A percentile compares a stretch with the other conserved stretches of the same genome.
Evolutionary conservation across 1,140 invertebrate species (phyloP).

Genomic region (Cydia strobilella): DNA sequence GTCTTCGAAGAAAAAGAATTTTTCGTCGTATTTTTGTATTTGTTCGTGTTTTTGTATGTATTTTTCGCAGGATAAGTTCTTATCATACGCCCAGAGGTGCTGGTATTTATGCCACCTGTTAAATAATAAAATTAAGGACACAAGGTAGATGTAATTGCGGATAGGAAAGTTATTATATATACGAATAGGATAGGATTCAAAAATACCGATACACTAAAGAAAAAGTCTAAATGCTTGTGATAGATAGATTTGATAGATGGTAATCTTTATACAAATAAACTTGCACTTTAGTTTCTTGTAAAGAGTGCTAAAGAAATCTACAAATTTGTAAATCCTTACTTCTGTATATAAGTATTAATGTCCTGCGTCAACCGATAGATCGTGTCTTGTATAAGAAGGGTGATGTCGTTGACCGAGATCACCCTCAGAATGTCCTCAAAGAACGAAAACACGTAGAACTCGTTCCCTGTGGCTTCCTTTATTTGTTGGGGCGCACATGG

Average conservation of each 20-base stretch:
- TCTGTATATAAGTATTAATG: slow-evolving; percentile 84
- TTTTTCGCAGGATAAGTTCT: slow-evolving; percentile 86
- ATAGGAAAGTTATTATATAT: no score
- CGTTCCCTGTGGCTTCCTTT: slow-evolving; percentile 76
- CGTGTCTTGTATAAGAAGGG: slow-evolving; percentile 84
- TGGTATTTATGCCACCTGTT: slow-evolving; percentile 88
- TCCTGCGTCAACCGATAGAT: slow-evolving; percentile 83
- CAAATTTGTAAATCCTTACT: slow-evolving; percentile 60
- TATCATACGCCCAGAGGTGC: slow-evolving; percentile 91
- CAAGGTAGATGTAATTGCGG: no score
- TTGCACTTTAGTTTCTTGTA: no score
- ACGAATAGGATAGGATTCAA: no score
- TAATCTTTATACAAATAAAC: no score
- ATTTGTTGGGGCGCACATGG: slow-evolving; percentile 83
- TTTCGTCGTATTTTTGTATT: slow-evolving; percentile 89
- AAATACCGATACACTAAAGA: no score
- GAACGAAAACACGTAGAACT: slow-evolving; percentile 84
- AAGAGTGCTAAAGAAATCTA: no score
- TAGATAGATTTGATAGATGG: no score
- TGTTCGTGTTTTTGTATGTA: slow-evolving; percentile 87
- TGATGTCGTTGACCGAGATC: slow-evolving; percentile 84
- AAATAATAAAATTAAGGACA: slow-evolving; percentile 17
- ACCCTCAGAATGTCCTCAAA: slow-evolving; percentile 88
- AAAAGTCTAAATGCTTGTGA: no score
- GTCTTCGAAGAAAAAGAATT: slow-evolving; percentile 90